phyloP scores from a whole-genome alignment of 1,140 invertebrate species.

The Hycleus cichorii region DNA sequence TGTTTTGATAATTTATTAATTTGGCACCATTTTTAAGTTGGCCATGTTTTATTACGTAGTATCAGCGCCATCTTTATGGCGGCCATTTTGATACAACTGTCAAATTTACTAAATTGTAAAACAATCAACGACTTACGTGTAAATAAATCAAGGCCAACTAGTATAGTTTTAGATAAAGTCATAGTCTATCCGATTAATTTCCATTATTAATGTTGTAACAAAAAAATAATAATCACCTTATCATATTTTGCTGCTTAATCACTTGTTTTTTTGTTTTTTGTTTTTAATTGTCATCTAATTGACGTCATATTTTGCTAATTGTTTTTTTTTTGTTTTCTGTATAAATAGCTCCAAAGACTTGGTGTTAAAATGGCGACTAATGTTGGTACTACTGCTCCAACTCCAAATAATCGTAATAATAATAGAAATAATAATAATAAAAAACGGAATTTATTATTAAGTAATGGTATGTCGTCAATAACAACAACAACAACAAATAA shows the following conservation, averaged over 20 bases:
- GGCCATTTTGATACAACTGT: too few relatives aligned
- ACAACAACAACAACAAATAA: too few relatives aligned
- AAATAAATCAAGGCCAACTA: too few relatives aligned
- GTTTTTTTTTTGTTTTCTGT: neutral
- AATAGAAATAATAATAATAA: too few relatives aligned
- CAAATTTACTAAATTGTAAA: too few relatives aligned
- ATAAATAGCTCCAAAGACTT: conserved; percentile 39
- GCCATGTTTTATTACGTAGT: neutral
- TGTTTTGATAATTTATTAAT: conserved; percentile 3
- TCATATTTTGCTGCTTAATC: neutral
- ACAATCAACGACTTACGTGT: too few relatives aligned
- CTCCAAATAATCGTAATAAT: neutral
- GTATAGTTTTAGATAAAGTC: too few relatives aligned
- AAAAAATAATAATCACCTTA: neutral
- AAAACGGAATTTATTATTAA: too few relatives aligned
- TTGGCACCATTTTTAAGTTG: neutral
- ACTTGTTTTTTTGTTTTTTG: neutral
- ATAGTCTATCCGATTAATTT: too few relatives aligned
- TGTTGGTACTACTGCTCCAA: neutral
- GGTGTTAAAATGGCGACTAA: conserved; percentile 37
- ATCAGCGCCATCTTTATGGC: too few relatives aligned
- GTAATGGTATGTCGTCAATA: too few relatives aligned
- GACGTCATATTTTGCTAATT: neutral
- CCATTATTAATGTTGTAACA: too few relatives aligned
- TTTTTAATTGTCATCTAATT: neutral